A percentile compares a stretch with the other conserved stretches of the same genome.
Evolutionary conservation across 2,797 vertebrate species (phyloP).

Genomic region (Poecilia velifera): DNA sequence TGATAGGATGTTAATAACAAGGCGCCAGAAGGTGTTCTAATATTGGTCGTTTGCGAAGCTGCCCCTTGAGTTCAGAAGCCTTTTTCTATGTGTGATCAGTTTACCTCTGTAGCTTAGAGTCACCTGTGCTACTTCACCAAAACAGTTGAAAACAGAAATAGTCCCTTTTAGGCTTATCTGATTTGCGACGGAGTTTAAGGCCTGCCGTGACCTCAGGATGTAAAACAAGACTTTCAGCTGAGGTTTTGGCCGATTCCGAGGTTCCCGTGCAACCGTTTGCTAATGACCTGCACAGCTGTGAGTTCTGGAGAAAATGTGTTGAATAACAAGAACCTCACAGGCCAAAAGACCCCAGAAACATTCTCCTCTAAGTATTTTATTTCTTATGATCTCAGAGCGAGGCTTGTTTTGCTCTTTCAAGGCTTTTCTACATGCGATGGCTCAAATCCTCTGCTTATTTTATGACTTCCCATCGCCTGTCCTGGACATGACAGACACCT

Average conservation of each 20-base stretch:
- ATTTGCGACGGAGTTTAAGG: conserved; percentile 23
- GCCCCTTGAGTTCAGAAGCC: neutral
- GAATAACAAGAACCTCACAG: conserved; percentile 64
- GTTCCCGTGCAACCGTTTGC: conserved; percentile 76
- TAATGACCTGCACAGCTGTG: conserved; percentile 85
- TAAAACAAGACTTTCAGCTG: conserved; percentile 50
- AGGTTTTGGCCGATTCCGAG: conserved; percentile 59
- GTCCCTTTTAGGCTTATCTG: neutral
- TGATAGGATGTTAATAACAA: neutral
- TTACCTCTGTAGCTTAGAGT: neutral
- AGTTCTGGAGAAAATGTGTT: conserved; percentile 70
- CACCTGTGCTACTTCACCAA: neutral
- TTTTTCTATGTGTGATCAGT: neutral
- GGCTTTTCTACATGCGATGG: conserved; percentile 44
- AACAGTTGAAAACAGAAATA: neutral
- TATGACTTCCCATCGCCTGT: conserved; percentile 55
- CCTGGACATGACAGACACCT: conserved; percentile 44
- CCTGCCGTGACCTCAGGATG: conserved; percentile 61
- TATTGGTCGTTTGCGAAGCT: neutral
- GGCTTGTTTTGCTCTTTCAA: conserved; percentile 36
- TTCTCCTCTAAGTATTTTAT: conserved; percentile 52
- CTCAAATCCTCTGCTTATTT: conserved; percentile 59
- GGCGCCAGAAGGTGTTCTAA: neutral
- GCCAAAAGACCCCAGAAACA: conserved; percentile 49
- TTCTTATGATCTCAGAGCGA: conserved; percentile 48